Base-by-base conservation (phyloP, 2,888 invertebrate species). In the Drosophila lutescens region DNA sequence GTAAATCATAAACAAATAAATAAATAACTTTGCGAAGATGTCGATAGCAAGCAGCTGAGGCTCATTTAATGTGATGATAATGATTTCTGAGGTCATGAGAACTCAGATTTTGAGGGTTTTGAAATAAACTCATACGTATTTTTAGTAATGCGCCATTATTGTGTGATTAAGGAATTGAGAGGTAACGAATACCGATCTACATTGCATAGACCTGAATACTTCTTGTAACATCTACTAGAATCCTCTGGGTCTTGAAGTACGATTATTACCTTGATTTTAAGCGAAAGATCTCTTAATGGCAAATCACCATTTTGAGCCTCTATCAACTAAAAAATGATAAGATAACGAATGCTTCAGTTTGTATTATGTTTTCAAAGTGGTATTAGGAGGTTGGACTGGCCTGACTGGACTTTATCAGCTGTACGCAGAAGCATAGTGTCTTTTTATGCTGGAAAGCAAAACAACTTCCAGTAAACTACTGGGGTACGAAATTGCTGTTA, bases 401-500 rank as follows among this genome's bases (percentile, higher is more conserved):
- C 44, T 23, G 44, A 44, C 23, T 7, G 12, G 32, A 15, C 68
- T 34, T 81, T 81, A 81, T 81, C 80, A 76, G 79, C 40, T n/a
- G 51, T 36, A 56, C 17, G 26, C 26, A 26, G 26, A 26, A 78
- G 67, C 73, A 69, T 77, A 74, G 40, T 61, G 44, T 62, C 58
- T 57, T 76, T 79, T 79, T 79, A 86, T 86, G 83, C 78, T 86
- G 66, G 56, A 59, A 75, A 60, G 74, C 66, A 80, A 67, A 77
- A 60, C 68, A 71, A 67, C 60, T 71, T 53, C 5, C 3, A 38
- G 38, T 7, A 13, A 56, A 69, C 59, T 62, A 61, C 62, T 54
- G 54, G 43, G 59, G 51, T 63, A 62, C 55, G 54, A 70, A 71
- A 66, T 40, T 68, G 69, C 61, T 73, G 76, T 85, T 85, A 85